These are phyloP conservation scores for Lasioglossum vierecki DNA, from an alignment of 2,888 invertebrate genomes.

Conservation along the genomic window DNA sequence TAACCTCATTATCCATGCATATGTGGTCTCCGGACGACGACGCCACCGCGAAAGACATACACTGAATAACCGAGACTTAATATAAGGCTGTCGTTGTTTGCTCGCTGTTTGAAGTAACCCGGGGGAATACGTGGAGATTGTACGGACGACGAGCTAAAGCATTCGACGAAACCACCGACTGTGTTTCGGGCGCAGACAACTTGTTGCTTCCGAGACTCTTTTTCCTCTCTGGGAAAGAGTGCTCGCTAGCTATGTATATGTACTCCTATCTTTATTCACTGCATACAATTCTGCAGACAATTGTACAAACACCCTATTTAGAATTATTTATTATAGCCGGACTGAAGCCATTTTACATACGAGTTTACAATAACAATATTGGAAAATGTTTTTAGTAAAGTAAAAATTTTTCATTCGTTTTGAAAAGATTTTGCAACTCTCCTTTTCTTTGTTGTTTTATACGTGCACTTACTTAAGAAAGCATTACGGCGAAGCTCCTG, in stretches of 20 bases:
- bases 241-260: not conserved
- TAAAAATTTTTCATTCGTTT: no score
- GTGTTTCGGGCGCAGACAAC: not conserved
- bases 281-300: no score
- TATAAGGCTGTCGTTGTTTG: conserved; percentile 41
- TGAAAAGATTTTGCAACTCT: not conserved
- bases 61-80: conserved; percentile 29
- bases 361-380: no score
- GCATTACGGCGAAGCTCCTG: not conserved
- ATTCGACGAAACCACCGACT: not conserved
- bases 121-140: not conserved
- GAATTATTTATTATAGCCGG: no score
- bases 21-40: conserved; percentile 19
- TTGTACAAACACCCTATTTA: no score
- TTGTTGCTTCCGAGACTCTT: not conserved
- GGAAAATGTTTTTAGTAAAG: no score
- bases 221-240: not conserved
- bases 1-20: conserved; percentile 55
- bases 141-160: not conserved
- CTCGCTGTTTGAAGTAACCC: not conserved
- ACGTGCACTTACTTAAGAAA: not conserved
- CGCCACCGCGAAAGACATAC: conserved; percentile 35
- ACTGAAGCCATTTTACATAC: no score
- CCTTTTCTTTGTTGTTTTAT: not conserved
- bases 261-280: no score